A percentile compares a stretch with the other conserved stretches of the same genome.
phyloP scores from a whole-genome alignment of 2,888 invertebrate species.

The Machimus rusticus region DNA sequence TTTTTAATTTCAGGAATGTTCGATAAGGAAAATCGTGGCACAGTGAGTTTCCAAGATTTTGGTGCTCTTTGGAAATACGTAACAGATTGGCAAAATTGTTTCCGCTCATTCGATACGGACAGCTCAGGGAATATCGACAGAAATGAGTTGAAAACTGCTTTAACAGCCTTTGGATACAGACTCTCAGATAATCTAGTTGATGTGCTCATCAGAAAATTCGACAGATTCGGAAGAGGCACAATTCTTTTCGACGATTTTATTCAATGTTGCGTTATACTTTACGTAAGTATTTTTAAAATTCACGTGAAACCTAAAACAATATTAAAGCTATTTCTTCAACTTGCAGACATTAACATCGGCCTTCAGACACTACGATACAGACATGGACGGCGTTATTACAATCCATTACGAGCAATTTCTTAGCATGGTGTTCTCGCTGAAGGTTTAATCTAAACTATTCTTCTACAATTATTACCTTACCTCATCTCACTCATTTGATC shows the following conservation, averaged over 20 bases:
- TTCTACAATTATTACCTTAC: not conserved
- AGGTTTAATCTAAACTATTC: conserved; percentile 70
- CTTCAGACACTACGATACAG: conserved; percentile 88
- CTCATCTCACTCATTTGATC: not conserved
- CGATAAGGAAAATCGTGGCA: conserved; percentile 87
- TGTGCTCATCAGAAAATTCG: conserved; percentile 89
- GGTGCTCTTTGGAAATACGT: conserved; percentile 97
- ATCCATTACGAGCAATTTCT: conserved; percentile 96
- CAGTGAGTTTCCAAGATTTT: conserved; percentile 94
- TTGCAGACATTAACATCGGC: conserved; percentile 87
- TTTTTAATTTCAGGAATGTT: conserved; percentile 77
- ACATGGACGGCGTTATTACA: conserved; percentile 93
- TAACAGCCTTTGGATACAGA: conserved; percentile 88
- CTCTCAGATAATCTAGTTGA: conserved; percentile 83
- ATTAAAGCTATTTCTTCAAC: conserved; percentile 49
- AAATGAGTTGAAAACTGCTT: conserved; percentile 86
- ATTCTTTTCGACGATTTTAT: conserved; percentile 99
- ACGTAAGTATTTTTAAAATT: conserved; percentile 71
- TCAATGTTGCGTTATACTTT: conserved; percentile 91
- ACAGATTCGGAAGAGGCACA: conserved; percentile 87
- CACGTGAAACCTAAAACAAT: not conserved
- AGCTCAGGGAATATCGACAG: conserved; percentile 92
- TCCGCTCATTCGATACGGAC: conserved; percentile 92
- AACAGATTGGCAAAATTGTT: conserved; percentile 97
- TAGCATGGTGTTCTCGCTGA: conserved; percentile 85